Evolutionary conservation across 2,888 invertebrate genomes (phyloP), one percentile per base, ranked within the genome.

Genomic region (Nudaria mundana): DNA sequence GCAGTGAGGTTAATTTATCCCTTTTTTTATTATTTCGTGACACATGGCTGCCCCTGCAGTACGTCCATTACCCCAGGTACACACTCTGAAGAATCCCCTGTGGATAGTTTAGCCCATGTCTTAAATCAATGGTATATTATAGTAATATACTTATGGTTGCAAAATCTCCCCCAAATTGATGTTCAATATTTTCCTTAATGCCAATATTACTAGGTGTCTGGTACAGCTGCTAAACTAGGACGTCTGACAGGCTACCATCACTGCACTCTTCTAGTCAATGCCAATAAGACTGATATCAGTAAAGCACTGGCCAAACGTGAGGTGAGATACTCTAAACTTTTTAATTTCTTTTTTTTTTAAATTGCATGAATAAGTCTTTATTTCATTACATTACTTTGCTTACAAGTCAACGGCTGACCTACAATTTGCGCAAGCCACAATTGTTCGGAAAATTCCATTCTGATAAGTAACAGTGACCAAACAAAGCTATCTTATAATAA

Each of bases 191-290:
- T 63, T 68, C 58, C 68, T 71, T 71, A 71, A 57, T 55, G 26
- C 14, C 5, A 25, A 36, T 20, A 25, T 16, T 46, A 44, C 61
- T 70, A 98, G 97, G 92, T 99, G 61, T 98, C 98, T 62, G 99
- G 98, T 57, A 98, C 98, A 33, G 98, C 99, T 32, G 95, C 98
- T 1, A 97, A 97, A 86, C 88, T 98, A 42, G 97, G 97, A 43
- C 91, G 93, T 53, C 91, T 94, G 6, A 94, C 94, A 68, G 95
- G 97, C n/a, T 99, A 99, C 88, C 99, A 99, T 77, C 99, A 99
- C 81, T 98, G 98, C 82, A 99, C 99, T 3, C 91, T 99, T 55
- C 90, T 98, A 74, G 95, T 98, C 47, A 93, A 95, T 68, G 95
- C 95, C 49, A 94, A 97, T 74, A 95, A 95, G 82, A 78, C 91